phyloP scores from a whole-genome alignment of 2,797 vertebrate genomes.

The Halcyon leucocephala region DNA sequence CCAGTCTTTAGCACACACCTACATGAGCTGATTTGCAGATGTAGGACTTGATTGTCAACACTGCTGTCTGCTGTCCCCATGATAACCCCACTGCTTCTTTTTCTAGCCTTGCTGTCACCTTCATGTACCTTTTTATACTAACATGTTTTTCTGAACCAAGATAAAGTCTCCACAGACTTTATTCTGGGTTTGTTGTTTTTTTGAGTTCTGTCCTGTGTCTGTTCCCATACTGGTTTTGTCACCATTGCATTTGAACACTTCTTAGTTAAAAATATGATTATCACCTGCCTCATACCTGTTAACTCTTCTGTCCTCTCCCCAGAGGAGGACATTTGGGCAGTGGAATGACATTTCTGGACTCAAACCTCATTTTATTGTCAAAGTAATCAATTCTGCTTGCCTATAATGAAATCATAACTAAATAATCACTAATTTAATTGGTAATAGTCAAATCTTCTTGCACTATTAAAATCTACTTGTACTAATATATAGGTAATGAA shows the following conservation, averaged over 20 bases:
- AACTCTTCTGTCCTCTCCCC: background rate
- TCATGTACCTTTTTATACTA: background rate
- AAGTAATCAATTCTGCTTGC: background rate
- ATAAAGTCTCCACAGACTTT: background rate
- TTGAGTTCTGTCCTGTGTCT: background rate
- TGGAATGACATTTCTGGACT: background rate
- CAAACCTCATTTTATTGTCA: background rate
- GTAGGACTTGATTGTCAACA: background rate
- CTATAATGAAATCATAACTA: background rate
- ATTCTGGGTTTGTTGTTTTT: background rate
- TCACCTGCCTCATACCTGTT: background rate
- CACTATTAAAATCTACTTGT: background rate
- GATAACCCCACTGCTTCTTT: background rate
- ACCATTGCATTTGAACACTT: background rate
- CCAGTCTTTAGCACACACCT: background rate
- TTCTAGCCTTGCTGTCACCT: background rate
- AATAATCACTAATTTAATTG: background rate
- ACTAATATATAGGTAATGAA: background rate
- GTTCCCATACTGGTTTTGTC: background rate
- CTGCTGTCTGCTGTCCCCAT: background rate
- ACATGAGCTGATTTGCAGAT: background rate
- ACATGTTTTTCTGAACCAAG: background rate
- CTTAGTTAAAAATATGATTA: background rate
- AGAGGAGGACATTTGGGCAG: background rate
- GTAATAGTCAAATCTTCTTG: background rate